These are phyloP conservation scores for Muraenolepis orangiensis DNA, from an alignment of 2,797 vertebrate genomes.

Conservation along the genomic window DNA sequence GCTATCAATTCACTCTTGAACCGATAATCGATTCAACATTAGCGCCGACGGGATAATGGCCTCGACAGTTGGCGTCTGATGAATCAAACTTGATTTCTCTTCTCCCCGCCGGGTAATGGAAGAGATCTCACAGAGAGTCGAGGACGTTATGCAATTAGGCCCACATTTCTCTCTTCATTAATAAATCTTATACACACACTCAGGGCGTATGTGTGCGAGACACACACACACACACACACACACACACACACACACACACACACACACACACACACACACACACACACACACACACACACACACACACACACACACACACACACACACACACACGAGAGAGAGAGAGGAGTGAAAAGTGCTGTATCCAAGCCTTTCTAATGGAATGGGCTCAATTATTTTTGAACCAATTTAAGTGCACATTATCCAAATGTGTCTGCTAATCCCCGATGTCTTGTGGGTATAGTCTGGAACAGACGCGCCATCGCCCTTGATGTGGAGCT, in stretches of 20 bases:
- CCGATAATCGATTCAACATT: background rate
- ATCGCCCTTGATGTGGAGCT: constrained; percentile 35
- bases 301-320: background rate
- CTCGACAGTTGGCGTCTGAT: background rate
- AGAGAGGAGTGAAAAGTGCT: too few species aligned
- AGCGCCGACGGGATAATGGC: background rate
- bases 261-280: too few species aligned
- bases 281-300: background rate
- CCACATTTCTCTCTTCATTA: background rate
- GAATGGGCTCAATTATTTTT: constrained; percentile 28
- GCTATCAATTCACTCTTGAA: background rate
- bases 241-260: too few species aligned
- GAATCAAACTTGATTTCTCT: background rate
- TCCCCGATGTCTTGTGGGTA: constrained; percentile 46
- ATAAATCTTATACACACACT: background rate
- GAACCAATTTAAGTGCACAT: constrained; percentile 47
- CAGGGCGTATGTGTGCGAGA: background rate
- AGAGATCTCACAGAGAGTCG: background rate
- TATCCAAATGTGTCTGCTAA: constrained; percentile 50
- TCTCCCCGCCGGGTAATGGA: background rate
- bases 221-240: too few species aligned
- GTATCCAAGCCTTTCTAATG: constrained; percentile 20
- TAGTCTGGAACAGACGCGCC: constrained; percentile 45
- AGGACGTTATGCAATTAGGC: background rate
- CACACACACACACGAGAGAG: background rate